These are phyloP conservation scores for Ooceraea biroi DNA, from an alignment of 1,140 invertebrate species.

Conservation along the genomic window DNA sequence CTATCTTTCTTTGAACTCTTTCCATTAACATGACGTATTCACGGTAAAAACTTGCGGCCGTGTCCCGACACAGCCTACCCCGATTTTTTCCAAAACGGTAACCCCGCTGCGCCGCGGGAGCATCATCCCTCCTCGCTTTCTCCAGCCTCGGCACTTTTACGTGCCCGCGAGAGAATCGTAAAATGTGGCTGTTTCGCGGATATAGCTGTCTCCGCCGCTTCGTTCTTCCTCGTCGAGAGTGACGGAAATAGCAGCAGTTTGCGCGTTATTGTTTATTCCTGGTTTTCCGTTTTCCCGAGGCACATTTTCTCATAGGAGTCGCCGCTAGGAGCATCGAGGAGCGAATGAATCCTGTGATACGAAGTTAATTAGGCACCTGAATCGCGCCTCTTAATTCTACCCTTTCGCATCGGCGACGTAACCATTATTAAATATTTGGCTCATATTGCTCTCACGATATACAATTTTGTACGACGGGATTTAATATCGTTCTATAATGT, in stretches of 20 bases:
- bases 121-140: neutral
- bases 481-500: neutral
- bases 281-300: conserved; percentile 1
- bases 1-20: too few species aligned
- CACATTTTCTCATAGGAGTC: neutral
- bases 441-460: neutral
- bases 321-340: conserved; percentile 1
- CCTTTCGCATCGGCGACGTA: neutral
- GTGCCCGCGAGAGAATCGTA: conserved; percentile 51
- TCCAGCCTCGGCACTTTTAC: conserved; percentile 19
- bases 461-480: neutral
- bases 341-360: conserved; percentile 6
- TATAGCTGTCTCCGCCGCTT: conserved; percentile 33
- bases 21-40: too few species aligned
- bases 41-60: too few species aligned
- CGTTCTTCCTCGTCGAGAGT: conserved; percentile 19
- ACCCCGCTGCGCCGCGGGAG: neutral
- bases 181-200: conserved; percentile 54
- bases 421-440: neutral
- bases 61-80: too few species aligned
- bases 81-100: conserved; percentile 12
- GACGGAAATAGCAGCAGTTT: conserved; percentile 47
- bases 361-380: conserved; percentile 2
- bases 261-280: conserved; percentile 41
- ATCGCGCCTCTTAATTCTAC: neutral